phyloP scores from a whole-genome alignment of 2,113 vertebrate species.

The Romanogobio albipinnatus region DNA sequence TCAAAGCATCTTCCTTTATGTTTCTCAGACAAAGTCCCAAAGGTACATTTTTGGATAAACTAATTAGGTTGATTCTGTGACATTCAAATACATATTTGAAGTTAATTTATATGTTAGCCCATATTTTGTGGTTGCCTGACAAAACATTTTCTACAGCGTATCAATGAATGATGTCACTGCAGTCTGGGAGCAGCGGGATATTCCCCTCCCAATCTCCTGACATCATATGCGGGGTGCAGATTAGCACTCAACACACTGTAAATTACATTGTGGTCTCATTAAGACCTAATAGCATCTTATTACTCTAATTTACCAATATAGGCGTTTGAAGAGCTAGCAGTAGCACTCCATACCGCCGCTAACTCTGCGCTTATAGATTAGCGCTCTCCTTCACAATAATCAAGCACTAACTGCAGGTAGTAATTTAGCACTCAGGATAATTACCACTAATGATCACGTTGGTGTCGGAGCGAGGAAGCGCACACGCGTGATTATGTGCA shows the following conservation, averaged over 20 bases:
- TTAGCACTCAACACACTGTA: slow-evolving; percentile 41
- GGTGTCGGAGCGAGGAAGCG: slow-evolving; percentile 49
- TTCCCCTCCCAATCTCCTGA: slow-evolving; percentile 42
- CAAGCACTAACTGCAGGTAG: slow-evolving; percentile 71
- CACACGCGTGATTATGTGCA: slow-evolving; percentile 58
- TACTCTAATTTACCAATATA: slow-evolving; percentile 67
- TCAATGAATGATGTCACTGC: background rate
- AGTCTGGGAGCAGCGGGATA: background rate
- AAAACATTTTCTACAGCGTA: too few relatives aligned
- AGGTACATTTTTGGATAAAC: background rate
- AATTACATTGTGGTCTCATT: slow-evolving; percentile 62
- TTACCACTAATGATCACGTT: slow-evolving; percentile 66
- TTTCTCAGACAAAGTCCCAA: background rate
- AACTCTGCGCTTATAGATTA: slow-evolving; percentile 52
- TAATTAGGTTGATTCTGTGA: background rate
- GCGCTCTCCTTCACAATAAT: slow-evolving; percentile 61
- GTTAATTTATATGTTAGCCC: background rate
- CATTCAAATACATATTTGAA: background rate
- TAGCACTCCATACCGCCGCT: slow-evolving; percentile 64
- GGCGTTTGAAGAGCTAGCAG: slow-evolving; percentile 62
- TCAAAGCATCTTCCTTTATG: background rate
- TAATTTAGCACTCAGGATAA: slow-evolving; percentile 77
- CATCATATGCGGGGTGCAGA: slow-evolving; percentile 45
- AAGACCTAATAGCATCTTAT: slow-evolving; percentile 59
- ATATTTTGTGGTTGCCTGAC: background rate